Conservation (phyloP, 2,113 vertebrate species). For the Fregata magnificens region DNA sequence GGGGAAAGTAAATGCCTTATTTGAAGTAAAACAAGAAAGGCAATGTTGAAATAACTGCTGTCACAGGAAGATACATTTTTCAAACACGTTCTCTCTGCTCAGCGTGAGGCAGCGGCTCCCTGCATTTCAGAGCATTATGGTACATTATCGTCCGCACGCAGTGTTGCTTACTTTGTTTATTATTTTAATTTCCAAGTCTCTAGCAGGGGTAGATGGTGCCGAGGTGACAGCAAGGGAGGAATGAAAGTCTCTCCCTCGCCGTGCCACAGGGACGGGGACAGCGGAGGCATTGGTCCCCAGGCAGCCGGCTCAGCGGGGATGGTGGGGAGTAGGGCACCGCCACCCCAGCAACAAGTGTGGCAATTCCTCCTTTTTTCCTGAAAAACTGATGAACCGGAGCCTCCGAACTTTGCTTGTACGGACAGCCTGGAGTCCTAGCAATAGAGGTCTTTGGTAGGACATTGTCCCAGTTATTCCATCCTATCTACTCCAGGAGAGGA, state of each 20-base stretch:
- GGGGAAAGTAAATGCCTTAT: conserved; percentile 49
- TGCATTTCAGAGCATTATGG: conserved; percentile 28
- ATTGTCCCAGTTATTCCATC: background rate
- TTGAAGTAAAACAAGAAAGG: conserved; percentile 3
- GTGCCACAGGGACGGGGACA: fast-evolving
- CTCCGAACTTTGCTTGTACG: background rate
- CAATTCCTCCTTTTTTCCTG: background rate
- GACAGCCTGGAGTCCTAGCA: background rate
- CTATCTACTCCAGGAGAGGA: background rate
- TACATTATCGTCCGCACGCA: background rate
- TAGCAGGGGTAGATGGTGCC: background rate
- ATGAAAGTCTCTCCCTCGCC: background rate
- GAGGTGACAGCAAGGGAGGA: background rate
- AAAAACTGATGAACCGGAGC: background rate
- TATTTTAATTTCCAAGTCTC: conserved; percentile 50
- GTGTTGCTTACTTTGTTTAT: conserved; percentile 32
- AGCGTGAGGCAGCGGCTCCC: background rate
- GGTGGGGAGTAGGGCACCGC: background rate
- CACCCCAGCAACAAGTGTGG: background rate
- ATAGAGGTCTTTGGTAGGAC: background rate
- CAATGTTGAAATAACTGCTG: conserved; percentile 63
- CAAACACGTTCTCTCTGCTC: background rate
- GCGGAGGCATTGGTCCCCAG: fast-evolving
- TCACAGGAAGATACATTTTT: conserved; percentile 28
- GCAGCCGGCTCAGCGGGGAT: background rate